phyloP scores from a whole-genome alignment of 1,140 invertebrate genomes.

The Lepeophtheirus salmonis region DNA sequence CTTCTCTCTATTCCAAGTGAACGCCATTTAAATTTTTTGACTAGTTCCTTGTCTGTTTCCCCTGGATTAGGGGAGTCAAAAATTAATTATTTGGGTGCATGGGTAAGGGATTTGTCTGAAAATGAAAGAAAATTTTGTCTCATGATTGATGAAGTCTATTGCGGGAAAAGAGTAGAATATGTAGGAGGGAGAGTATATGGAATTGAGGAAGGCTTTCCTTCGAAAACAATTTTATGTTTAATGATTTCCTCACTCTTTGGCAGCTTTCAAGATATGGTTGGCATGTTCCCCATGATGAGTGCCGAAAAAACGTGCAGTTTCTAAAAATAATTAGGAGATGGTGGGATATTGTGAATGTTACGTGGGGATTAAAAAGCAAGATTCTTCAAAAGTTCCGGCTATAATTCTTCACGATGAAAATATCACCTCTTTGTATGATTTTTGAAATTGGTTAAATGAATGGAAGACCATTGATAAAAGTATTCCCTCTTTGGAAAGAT shows the following conservation, averaged over 20 bases:
- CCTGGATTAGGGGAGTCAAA: neutral
- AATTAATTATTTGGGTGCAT: neutral
- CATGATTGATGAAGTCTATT: no score
- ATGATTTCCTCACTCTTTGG: neutral
- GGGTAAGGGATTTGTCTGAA: neutral
- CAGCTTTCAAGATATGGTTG: neutral
- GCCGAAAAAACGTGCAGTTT: neutral
- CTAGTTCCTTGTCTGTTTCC: neutral
- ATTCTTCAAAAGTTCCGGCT: neutral
- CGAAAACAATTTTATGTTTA: neutral
- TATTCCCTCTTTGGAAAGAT: no score
- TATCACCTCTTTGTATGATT: no score
- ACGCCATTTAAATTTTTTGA: neutral
- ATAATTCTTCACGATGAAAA: no score
- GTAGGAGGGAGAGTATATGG: neutral
- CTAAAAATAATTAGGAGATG: neutral
- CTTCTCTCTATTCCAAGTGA: neutral
- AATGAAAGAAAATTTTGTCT: neutral
- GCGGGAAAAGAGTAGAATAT: neutral
- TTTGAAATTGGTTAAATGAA: no score
- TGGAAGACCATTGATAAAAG: no score
- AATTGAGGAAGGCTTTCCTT: no score
- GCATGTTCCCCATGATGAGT: neutral
- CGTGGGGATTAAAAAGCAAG: no score
- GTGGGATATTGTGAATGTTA: conserved; percentile 4